phyloP scores from a whole-genome alignment of 2,888 invertebrate genomes.

The Marasmarcha lunaedactyla region DNA sequence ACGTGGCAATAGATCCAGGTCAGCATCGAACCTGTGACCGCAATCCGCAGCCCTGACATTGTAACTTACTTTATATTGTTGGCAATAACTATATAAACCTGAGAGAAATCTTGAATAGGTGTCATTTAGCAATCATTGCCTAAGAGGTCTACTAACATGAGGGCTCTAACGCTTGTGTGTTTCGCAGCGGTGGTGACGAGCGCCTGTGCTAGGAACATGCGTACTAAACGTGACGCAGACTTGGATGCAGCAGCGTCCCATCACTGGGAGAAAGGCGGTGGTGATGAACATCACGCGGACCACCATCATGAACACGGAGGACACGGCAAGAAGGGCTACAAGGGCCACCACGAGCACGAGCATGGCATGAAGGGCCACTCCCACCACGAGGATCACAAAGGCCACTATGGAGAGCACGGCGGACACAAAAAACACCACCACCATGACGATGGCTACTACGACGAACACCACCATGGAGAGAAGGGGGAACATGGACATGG shows the following conservation, averaged over 20 bases:
- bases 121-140: constrained; percentile 61
- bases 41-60: constrained; percentile 57
- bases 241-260: constrained; percentile 61
- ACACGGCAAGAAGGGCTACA: constrained; percentile 77
- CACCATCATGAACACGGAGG: constrained; percentile 74
- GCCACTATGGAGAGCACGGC: constrained; percentile 70
- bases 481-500: constrained; percentile 73
- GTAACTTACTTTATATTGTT: constrained; percentile 44
- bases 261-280: constrained; percentile 68
- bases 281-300: constrained; percentile 72
- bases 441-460: constrained; percentile 75
- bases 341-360: constrained; percentile 73
- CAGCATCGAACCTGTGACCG: constrained; percentile 43
- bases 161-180: constrained; percentile 36
- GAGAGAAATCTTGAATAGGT: constrained; percentile 45
- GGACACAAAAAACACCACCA: constrained; percentile 75
- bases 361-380: constrained; percentile 79
- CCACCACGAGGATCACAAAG: constrained; percentile 73
- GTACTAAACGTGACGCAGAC: constrained; percentile 54
- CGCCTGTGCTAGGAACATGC: constrained; percentile 56
- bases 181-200: constrained; percentile 50
- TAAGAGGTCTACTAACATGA: constrained; percentile 47
- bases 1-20: constrained; percentile 46
- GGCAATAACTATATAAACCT: constrained; percentile 60
- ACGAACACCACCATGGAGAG: constrained; percentile 73